Evolutionary conservation across 2,888 invertebrate genomes (phyloP).

Genomic region (Limnephilus auricula): DNA sequence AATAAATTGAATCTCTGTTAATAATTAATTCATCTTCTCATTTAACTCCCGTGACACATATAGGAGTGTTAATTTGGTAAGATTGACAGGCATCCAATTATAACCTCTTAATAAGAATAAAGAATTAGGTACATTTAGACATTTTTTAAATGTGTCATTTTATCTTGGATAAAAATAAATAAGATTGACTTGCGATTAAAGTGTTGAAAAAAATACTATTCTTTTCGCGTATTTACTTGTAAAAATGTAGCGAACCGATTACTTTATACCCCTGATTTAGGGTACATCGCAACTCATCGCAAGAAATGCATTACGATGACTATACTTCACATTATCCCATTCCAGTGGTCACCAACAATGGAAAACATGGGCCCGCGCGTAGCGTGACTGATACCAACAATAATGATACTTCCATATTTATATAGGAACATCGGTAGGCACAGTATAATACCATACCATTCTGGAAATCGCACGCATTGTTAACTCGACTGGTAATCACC

Average conservation of each 20-base stretch:
- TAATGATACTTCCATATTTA: neutral
- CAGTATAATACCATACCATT: neutral
- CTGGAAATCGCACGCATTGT: constrained; percentile 5
- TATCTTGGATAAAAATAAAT: no score
- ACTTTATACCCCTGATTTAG: neutral
- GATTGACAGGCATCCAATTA: no score
- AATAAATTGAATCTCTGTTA: no score
- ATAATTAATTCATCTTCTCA: no score
- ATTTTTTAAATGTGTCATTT: no score
- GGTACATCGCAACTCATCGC: neutral
- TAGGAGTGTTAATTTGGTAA: no score
- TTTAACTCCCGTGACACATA: no score
- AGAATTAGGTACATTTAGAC: no score
- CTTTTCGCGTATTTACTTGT: neutral
- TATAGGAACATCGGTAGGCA: neutral
- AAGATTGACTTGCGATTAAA: neutral
- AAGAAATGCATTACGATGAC: neutral
- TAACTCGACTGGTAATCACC: constrained; percentile 9
- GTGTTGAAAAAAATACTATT: neutral
- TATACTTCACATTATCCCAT: neutral
- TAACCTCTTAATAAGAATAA: no score
- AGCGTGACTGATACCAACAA: neutral
- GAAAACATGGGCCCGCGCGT: neutral
- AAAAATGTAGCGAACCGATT: neutral
- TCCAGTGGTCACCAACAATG: constrained; percentile 3